Conservation (phyloP, 2,797 vertebrate genomes). For the Scyliorhinus canicula region DNA sequence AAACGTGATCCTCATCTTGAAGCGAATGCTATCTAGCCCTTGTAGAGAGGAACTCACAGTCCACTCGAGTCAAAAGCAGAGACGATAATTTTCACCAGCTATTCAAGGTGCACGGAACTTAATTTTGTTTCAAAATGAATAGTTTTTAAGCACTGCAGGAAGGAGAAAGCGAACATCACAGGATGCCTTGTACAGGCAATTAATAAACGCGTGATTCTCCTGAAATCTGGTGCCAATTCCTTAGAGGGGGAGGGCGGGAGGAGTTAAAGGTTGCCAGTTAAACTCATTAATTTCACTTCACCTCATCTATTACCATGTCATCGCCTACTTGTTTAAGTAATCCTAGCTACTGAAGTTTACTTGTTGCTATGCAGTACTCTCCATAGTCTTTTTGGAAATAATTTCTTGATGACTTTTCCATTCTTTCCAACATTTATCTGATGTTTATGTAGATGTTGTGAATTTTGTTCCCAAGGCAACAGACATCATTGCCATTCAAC, state of each 20-base stretch:
- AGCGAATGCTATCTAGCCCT: neutral
- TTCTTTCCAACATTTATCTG: neutral
- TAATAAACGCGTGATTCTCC: neutral
- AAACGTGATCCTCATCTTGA: neutral
- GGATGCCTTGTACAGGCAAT: neutral
- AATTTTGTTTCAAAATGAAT: neutral
- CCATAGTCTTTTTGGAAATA: conserved; percentile 1
- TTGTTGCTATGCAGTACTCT: conserved; percentile 29
- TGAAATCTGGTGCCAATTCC: neutral
- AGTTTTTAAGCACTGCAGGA: neutral
- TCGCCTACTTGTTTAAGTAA: conserved; percentile 14
- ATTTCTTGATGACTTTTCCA: conserved; percentile 32
- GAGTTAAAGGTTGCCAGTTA: conserved; percentile 9
- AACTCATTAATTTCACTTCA: neutral
- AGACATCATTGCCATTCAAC: neutral
- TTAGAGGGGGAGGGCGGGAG: neutral
- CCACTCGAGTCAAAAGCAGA: neutral
- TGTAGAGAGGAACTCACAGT: neutral
- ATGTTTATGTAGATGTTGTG: conserved; percentile 13
- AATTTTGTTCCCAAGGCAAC: conserved; percentile 24
- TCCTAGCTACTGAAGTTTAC: conserved; percentile 2
- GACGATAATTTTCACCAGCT: neutral
- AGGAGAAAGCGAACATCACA: neutral
- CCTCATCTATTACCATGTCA: conserved; percentile 19
- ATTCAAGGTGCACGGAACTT: neutral